These are phyloP conservation scores for Cephalopterus ornatus DNA, from an alignment of 2,113 vertebrate species.

Conservation along the genomic window DNA sequence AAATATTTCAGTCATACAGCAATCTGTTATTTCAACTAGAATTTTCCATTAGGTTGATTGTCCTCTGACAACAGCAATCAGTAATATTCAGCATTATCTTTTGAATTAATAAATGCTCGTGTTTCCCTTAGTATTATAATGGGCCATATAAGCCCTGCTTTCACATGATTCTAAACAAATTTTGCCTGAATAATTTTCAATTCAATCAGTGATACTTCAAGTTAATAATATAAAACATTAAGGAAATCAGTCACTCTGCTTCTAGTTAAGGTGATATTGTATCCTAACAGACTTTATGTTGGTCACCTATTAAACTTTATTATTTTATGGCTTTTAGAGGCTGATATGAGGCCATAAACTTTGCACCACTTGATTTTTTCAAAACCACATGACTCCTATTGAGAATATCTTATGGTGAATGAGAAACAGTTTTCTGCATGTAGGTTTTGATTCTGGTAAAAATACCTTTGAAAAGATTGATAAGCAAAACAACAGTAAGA, in stretches of 20 bases:
- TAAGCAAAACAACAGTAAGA: background rate
- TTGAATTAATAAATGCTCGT: background rate
- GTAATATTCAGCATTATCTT: background rate
- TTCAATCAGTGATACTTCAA: background rate
- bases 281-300: background rate
- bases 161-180: background rate
- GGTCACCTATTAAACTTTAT: background rate
- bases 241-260: background rate
- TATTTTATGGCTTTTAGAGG: background rate
- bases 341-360: background rate
- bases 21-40: constrained; percentile 17
- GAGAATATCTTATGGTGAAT: background rate
- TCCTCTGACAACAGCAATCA: constrained; percentile 7
- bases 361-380: background rate
- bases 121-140: background rate
- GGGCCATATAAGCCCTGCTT: background rate
- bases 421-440: background rate
- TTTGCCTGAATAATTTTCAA: background rate
- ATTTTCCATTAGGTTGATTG: background rate
- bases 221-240: background rate
- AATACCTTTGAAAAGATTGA: background rate
- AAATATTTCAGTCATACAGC: background rate
- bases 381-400: background rate
- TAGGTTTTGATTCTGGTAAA: background rate
- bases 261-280: background rate